These are phyloP conservation scores for Glossophaga mutica DNA, from an alignment of 2,797 vertebrate genomes.

Conservation along the genomic window DNA sequence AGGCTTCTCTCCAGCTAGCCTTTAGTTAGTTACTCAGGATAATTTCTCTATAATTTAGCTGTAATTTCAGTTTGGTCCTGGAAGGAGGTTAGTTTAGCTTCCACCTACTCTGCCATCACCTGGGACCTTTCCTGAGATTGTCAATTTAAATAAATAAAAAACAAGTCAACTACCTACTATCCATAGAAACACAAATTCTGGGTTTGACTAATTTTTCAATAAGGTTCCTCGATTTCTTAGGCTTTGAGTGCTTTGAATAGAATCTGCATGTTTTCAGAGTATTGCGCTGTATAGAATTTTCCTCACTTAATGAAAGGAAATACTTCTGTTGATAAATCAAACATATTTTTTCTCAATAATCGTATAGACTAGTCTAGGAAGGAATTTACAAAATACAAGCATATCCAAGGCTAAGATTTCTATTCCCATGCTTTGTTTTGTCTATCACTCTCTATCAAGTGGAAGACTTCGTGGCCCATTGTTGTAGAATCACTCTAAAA, in stretches of 20 bases:
- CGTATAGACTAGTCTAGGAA: background rate
- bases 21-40: background rate
- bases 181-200: background rate
- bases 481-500: background rate
- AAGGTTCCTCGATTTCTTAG: background rate
- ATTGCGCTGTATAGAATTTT: background rate
- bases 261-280: background rate
- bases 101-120: background rate
- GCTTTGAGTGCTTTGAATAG: background rate
- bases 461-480: background rate
- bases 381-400: background rate
- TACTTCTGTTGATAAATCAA: background rate
- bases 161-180: background rate
- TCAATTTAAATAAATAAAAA: background rate
- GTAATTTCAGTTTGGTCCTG: background rate
- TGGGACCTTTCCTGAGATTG: background rate
- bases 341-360: background rate
- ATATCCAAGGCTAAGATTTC: background rate
- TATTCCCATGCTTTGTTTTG: background rate
- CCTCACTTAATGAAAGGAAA: background rate
- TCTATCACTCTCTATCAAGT: background rate
- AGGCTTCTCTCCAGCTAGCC: background rate
- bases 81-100: background rate
- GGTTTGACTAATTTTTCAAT: background rate
- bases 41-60: background rate